Evolutionary conservation across 2,113 vertebrate species (phyloP), one percentile per base, ranked within the genome.

Genomic region (Nothobranchius furzeri): DNA sequence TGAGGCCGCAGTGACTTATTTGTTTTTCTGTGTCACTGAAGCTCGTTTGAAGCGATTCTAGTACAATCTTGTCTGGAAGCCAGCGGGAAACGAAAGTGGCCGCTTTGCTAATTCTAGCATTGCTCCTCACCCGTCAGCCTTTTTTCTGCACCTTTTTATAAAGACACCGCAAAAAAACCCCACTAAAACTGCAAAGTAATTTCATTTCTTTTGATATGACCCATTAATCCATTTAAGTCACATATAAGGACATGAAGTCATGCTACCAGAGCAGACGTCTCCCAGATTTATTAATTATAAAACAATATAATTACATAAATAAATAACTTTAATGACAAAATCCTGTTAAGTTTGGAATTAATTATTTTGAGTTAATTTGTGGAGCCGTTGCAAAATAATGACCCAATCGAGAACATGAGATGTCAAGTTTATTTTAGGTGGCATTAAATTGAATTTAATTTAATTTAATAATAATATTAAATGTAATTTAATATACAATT

Each of bases 21-120:
- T 6, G 24, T 46, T 47, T 55, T 52, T 56, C 5, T 61, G 50
- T 49, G 67, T 74, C 52, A 53, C 62, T 37, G 4, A 25, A 64
- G n/a, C 36, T 8, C 25, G 15, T 76, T 64, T 60, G 73, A 76
- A 76, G 30, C 53, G 20, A 9, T 15, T 25, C 10, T 9, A 35
- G n/a, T 42, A 24, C 40, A 64, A 35, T 64, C 0, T 53, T 54
- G 1, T 10, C 45, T 14, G 8, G 45, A 49, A 35, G 45, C 43
- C 35, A 42, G 60, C 9, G 46, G 40, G 20, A 20, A 57, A 3
- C 40, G 49, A 59, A 63, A 24, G 0, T 43, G 57, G 45, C 17
- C 24, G 25, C 30, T 45, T 52, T 47, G 30, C 49, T 47, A 59
- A 46, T 0, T 2, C 4, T 0, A 50, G 24, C 20, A 4, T 8